phyloP scores from a whole-genome alignment of 2,113 vertebrate genomes.

The Geococcyx californianus region DNA sequence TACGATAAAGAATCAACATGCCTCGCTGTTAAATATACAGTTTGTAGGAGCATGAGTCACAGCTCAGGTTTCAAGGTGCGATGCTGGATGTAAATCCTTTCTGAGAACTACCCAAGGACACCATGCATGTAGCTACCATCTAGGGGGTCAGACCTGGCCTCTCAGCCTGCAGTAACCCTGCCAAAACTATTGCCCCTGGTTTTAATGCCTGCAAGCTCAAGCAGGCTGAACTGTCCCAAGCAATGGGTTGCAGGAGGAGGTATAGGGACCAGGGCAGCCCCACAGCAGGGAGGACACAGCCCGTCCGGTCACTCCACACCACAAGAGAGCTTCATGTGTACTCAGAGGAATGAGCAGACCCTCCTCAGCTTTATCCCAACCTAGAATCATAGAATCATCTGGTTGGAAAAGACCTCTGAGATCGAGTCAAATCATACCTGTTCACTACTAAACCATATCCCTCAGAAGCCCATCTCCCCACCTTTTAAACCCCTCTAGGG shows the following conservation, averaged over 20 bases:
- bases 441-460: too few species aligned
- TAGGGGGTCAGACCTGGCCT: neutral
- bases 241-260: too few species aligned
- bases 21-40: neutral
- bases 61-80: neutral
- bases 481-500: too few species aligned
- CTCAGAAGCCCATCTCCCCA: too few species aligned
- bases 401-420: too few species aligned
- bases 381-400: too few species aligned
- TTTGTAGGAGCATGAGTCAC: neutral
- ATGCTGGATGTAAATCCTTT: neutral
- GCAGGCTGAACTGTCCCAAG: rapidly evolving
- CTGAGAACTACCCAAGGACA: conserved; percentile 7
- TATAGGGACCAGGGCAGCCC: neutral
- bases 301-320: rapidly evolving
- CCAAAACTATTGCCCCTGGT: rapidly evolving
- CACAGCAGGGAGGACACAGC: neutral
- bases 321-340: neutral
- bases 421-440: too few species aligned
- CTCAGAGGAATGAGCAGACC: neutral
- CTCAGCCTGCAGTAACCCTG: neutral
- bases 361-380: neutral
- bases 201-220: rapidly evolving
- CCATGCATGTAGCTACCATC: rapidly evolving
- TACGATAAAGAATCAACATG: neutral